These are phyloP conservation scores for Leucania comma DNA, from an alignment of 2,888 invertebrate genomes.

Conservation along the genomic window DNA sequence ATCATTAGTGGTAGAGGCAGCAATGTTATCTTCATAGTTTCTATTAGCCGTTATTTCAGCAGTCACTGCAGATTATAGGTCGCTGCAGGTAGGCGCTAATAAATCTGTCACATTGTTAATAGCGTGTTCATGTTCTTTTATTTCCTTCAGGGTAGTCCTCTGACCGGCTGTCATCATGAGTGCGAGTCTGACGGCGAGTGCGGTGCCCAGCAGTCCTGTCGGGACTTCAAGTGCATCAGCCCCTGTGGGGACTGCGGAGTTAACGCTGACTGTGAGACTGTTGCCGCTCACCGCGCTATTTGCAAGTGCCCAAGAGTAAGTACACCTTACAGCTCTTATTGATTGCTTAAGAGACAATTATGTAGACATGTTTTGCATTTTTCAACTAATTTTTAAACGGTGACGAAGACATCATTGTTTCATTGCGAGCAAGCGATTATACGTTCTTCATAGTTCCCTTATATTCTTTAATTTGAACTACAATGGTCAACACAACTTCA, in stretches of 20 bases:
- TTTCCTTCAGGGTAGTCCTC: conserved; percentile 92
- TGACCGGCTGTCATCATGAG: conserved; percentile 95
- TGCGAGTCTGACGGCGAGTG: conserved; percentile 95
- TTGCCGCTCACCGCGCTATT: conserved; percentile 93
- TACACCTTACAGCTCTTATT: neutral
- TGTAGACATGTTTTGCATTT: no score
- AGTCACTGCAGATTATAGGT: neutral
- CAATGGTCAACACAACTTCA: neutral
- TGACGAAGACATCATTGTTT: no score
- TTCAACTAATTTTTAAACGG: no score
- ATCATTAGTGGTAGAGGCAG: neutral
- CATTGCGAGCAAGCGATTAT: no score
- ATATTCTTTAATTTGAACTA: neutral
- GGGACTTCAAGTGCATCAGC: conserved; percentile 94
- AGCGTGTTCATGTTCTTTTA: neutral
- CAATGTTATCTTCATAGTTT: neutral
- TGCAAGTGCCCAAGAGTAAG: conserved; percentile 95
- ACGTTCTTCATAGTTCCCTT: neutral
- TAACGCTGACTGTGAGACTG: conserved; percentile 94
- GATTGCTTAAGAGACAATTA: neutral
- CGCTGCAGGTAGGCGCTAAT: no score
- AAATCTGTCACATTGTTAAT: neutral
- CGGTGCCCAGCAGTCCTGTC: conserved; percentile 93
- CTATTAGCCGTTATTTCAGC: neutral
- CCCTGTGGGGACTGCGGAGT: conserved; percentile 95